Evolutionary conservation across 2,797 vertebrate genomes (phyloP).

Genomic region (Clarias fuscus): DNA sequence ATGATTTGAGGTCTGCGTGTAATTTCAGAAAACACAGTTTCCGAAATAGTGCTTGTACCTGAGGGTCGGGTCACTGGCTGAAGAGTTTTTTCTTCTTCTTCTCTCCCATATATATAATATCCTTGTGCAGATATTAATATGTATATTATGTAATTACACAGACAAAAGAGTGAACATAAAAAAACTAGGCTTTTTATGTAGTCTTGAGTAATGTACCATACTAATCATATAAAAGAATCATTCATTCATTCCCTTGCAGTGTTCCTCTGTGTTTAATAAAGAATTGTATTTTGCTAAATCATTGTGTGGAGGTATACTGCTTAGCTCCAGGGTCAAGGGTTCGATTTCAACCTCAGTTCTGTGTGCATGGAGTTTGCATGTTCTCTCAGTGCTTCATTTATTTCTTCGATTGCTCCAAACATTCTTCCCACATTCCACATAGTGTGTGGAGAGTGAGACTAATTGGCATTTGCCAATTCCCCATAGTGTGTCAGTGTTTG

Average conservation of each 20-base stretch:
- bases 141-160: not conserved
- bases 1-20: not conserved
- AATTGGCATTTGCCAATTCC: no score
- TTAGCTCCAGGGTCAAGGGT: no score
- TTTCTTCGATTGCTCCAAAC: no score
- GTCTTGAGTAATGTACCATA: constrained; percentile 24
- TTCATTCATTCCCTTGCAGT: constrained; percentile 21
- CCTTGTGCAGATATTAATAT: not conserved
- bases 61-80: not conserved
- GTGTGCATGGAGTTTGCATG: no score
- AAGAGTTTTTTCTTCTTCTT: not conserved
- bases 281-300: not conserved
- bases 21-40: constrained; percentile 7
- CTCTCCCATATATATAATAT: not conserved
- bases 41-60: not conserved
- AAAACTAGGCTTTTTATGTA: constrained; percentile 6
- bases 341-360: no score
- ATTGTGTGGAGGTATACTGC: not conserved
- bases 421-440: no score
- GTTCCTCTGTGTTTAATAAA: constrained; percentile 8
- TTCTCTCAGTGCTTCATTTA: no score
- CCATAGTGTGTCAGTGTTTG: no score
- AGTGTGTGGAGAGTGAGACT: no score
- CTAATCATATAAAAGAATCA: constrained; percentile 30
- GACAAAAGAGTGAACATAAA: not conserved